Evolutionary conservation across 2,113 vertebrate species (phyloP).

Genomic region (Pelobates fuscus): DNA sequence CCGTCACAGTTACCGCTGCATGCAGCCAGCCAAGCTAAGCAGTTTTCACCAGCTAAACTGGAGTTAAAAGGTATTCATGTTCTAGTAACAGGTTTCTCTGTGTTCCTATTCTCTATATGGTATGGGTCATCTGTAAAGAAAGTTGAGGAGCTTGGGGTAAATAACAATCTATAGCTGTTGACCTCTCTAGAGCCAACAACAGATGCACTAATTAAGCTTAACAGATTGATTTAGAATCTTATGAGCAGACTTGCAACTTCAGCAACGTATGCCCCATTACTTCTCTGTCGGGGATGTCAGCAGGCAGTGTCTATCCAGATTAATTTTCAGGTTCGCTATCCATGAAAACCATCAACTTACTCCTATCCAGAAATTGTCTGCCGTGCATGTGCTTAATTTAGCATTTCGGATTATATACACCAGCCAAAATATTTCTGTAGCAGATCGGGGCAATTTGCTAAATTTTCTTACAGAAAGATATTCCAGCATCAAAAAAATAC

Average conservation of each 20-base stretch:
- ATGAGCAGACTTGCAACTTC: conserved; percentile 44
- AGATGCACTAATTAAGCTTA: conserved; percentile 50
- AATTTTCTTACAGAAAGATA: too few species aligned
- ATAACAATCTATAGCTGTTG: conserved; percentile 23
- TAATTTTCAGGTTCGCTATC: conserved; percentile 43
- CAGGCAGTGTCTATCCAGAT: conserved; percentile 47
- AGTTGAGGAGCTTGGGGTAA: conserved; percentile 40
- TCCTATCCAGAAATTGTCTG: conserved; percentile 15
- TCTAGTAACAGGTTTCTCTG: neutral
- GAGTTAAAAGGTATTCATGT: conserved; percentile 17
- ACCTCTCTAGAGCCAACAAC: conserved; percentile 44
- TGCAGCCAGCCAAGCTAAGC: neutral
- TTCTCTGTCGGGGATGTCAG: conserved; percentile 48
- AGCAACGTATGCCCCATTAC: conserved; percentile 45
- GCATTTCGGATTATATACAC: conserved; percentile 2
- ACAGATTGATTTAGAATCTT: conserved; percentile 50
- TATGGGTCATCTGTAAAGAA: conserved; percentile 46
- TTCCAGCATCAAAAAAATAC: too few species aligned
- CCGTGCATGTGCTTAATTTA: conserved; percentile 37
- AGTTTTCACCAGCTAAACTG: neutral
- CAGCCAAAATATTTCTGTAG: neutral
- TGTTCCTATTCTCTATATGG: conserved; percentile 8
- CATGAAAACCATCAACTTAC: conserved; percentile 41
- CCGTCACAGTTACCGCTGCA: too few species aligned
- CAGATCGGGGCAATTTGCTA: neutral